Percentiles rank a stretch among this genome's conserved stretches.
phyloP scores from a whole-genome alignment of 1,140 invertebrate genomes.

The Drosophila pruinosa region DNA sequence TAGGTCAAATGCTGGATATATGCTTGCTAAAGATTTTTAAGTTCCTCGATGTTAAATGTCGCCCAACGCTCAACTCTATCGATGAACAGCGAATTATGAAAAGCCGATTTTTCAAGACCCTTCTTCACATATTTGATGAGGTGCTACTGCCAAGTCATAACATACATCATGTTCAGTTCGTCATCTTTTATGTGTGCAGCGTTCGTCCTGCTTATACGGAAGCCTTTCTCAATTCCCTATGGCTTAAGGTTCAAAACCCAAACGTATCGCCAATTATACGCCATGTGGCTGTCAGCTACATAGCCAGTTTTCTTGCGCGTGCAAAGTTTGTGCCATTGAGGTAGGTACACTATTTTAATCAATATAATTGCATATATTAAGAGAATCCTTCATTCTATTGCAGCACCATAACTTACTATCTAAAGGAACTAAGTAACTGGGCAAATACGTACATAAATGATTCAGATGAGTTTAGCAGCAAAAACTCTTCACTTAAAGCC shows the following conservation, averaged over 20 bases:
- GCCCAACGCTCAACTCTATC: slow-evolving; percentile 18
- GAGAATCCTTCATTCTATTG: slow-evolving; percentile 11
- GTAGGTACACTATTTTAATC: slow-evolving; percentile 80
- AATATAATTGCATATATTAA: not conserved
- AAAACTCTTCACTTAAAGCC: slow-evolving; percentile 85
- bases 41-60: slow-evolving; percentile 84
- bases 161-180: slow-evolving; percentile 90
- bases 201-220: slow-evolving; percentile 87
- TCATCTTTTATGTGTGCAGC: slow-evolving; percentile 90
- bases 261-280: slow-evolving; percentile 87
- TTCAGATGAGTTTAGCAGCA: slow-evolving; percentile 83
- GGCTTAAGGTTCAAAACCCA: slow-evolving; percentile 89
- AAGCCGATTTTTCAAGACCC: slow-evolving; percentile 74
- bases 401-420: slow-evolving; percentile 85
- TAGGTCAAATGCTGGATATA: slow-evolving; percentile 86
- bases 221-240: slow-evolving; percentile 88
- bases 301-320: slow-evolving; percentile 89
- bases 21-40: slow-evolving; percentile 86
- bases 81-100: slow-evolving; percentile 39
- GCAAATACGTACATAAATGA: slow-evolving; percentile 89
- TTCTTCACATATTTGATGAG: slow-evolving; percentile 88
- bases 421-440: slow-evolving; percentile 88
- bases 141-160: slow-evolving; percentile 89
- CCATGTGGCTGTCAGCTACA: slow-evolving; percentile 88
- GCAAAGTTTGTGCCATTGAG: slow-evolving; percentile 87